phyloP scores from a whole-genome alignment of 2,888 invertebrate species.

The Selenia dentaria region DNA sequence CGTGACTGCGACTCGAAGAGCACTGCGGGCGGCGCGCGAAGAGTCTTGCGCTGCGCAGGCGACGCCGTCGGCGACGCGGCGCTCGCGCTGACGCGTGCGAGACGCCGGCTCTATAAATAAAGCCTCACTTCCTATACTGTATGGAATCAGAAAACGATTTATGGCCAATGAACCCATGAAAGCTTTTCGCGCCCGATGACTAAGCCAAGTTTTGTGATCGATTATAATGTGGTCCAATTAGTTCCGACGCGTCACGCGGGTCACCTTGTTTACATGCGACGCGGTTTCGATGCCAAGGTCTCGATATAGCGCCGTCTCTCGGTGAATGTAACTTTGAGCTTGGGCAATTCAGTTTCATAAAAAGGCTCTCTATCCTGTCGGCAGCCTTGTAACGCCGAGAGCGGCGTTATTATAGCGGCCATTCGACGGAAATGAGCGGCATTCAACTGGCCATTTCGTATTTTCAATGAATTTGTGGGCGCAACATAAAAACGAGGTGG shows the following conservation, averaged over 20 bases:
- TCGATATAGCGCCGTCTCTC: conserved; percentile 24
- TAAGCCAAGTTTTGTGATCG: conserved; percentile 43
- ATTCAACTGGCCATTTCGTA: conserved; percentile 5
- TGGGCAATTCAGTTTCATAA: conserved; percentile 8
- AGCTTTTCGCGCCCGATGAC: conserved; percentile 63
- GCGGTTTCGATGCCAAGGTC: conserved; percentile 58
- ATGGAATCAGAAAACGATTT: conserved; percentile 74
- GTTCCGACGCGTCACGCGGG: conserved; percentile 18
- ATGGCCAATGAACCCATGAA: conserved; percentile 79
- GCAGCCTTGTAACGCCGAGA: conserved; percentile 19
- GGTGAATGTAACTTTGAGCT: conserved; percentile 20
- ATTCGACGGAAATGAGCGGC: conserved; percentile 12
- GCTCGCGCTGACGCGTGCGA: conserved; percentile 48
- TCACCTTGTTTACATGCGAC: conserved; percentile 31
- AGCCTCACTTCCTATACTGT: conserved; percentile 73
- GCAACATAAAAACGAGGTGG: conserved; percentile 24
- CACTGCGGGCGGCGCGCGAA: conserved; percentile 35
- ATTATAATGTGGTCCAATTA: conserved; percentile 33
- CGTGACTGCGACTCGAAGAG: conserved; percentile 42
- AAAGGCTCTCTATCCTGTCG: conserved; percentile 23
- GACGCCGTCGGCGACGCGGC: conserved; percentile 25
- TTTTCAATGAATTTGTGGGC: conserved; percentile 16
- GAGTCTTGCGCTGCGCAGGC: conserved; percentile 35
- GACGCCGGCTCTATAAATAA: conserved; percentile 73
- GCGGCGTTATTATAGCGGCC: conserved; percentile 13